Conservation (phyloP, 2,888 invertebrate genomes). For the Nemapogon koenigi region DNA sequence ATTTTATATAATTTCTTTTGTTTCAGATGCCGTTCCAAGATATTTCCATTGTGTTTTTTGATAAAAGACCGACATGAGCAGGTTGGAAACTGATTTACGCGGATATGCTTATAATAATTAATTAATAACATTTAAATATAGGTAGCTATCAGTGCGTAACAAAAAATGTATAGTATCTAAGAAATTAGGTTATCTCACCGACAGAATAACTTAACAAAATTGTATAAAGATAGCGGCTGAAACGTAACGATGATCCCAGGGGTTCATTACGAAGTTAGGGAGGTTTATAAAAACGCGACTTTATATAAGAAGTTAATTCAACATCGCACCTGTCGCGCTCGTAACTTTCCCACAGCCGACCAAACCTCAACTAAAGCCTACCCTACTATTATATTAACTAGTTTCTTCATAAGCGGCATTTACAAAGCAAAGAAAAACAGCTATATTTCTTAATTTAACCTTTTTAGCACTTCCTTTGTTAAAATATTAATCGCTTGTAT, state of each 20-base stretch:
- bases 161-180: no score
- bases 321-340: conserved; percentile 60
- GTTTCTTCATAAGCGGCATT: conserved; percentile 38
- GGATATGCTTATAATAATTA: no score
- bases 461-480: background rate
- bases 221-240: conserved; percentile 27
- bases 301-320: conserved; percentile 61
- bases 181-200: conserved; percentile 2
- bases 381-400: conserved; percentile 3
- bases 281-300: conserved; percentile 49
- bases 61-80: no score
- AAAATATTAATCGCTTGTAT: background rate
- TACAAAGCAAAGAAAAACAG: conserved; percentile 45
- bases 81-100: no score
- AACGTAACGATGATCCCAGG: conserved; percentile 47
- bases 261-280: conserved; percentile 51
- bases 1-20: conserved; percentile 7
- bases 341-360: conserved; percentile 47
- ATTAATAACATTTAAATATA: no score
- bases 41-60: no score
- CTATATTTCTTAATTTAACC: conserved; percentile 49
- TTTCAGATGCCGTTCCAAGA: conserved; percentile 7
- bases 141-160: no score
- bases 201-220: conserved; percentile 35
- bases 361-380: conserved; percentile 6